These are phyloP conservation scores for Conchocele bisecta DNA, from an alignment of 2,888 invertebrate species.

Conservation along the genomic window DNA sequence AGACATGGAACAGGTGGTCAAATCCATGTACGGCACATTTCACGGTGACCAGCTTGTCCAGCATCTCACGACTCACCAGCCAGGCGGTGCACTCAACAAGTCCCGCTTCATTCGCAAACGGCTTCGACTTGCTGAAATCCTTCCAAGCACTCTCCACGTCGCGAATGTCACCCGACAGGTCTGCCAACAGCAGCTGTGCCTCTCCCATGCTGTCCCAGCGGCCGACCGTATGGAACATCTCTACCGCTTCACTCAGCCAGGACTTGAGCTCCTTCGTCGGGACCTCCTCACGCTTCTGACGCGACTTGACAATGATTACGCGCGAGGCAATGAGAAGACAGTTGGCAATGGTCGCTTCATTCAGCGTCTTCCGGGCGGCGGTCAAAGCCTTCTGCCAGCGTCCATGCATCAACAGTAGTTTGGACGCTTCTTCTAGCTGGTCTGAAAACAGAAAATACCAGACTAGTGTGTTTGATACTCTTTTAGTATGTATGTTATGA, in stretches of 20 bases:
- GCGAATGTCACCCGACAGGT: conserved; percentile 26
- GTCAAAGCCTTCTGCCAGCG: conserved; percentile 51
- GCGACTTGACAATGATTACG: conserved; percentile 55
- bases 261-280: conserved; percentile 5
- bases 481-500: too few relatives aligned
- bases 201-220: conserved; percentile 49
- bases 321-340: conserved; percentile 58
- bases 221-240: conserved; percentile 46
- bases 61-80: conserved; percentile 30
- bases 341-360: conserved; percentile 58
- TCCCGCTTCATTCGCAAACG: conserved; percentile 60
- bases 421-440: too few relatives aligned
- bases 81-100: conserved; percentile 62
- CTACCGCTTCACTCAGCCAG: conserved; percentile 45
- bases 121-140: conserved; percentile 53
- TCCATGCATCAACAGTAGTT: conserved; percentile 61
- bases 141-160: conserved; percentile 53
- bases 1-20: conserved; percentile 50
- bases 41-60: conserved; percentile 15
- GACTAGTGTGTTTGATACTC: too few relatives aligned
- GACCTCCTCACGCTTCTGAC: background rate
- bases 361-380: conserved; percentile 54
- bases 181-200: conserved; percentile 39
- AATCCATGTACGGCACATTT: conserved; percentile 48
- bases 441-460: too few relatives aligned